Evolutionary conservation across 2,113 vertebrate species (phyloP).

Genomic region (Xenopus borealis): DNA sequence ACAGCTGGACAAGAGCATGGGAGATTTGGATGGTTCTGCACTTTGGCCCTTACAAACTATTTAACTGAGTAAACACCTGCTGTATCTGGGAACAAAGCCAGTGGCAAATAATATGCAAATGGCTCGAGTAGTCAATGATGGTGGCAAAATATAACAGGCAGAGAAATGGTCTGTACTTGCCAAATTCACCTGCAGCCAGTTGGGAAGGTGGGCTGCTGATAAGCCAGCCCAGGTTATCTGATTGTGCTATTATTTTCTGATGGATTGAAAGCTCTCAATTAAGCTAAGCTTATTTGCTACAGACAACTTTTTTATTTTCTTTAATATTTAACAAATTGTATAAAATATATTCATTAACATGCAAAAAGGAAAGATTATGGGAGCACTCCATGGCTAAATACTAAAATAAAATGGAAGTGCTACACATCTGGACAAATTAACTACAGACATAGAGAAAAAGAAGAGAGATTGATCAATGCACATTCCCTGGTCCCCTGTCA

Average conservation of each 20-base stretch:
- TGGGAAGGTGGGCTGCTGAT: not conserved
- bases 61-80: conserved; percentile 46
- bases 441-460: too few relatives aligned
- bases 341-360: too few relatives aligned
- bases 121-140: conserved; percentile 2
- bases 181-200: conserved; percentile 19
- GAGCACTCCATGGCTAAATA: too few relatives aligned
- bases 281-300: too few relatives aligned
- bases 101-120: conserved; percentile 23
- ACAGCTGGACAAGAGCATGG: conserved; percentile 26
- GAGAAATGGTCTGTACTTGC: conserved; percentile 5
- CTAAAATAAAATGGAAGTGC: too few relatives aligned
- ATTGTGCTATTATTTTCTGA: not conserved
- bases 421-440: too few relatives aligned
- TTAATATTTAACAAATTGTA: too few relatives aligned
- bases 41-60: conserved; percentile 21
- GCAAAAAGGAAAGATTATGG: too few relatives aligned
- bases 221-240: not conserved
- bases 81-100: conserved; percentile 23
- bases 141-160: conserved; percentile 12
- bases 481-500: too few relatives aligned
- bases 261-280: too few relatives aligned
- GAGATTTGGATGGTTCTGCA: conserved; percentile 26
- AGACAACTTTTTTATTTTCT: too few relatives aligned
- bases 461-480: too few relatives aligned